phyloP scores from a whole-genome alignment of 53 echinoderm and acorn worm genomes.

The Temnopleurus reevesii region DNA sequence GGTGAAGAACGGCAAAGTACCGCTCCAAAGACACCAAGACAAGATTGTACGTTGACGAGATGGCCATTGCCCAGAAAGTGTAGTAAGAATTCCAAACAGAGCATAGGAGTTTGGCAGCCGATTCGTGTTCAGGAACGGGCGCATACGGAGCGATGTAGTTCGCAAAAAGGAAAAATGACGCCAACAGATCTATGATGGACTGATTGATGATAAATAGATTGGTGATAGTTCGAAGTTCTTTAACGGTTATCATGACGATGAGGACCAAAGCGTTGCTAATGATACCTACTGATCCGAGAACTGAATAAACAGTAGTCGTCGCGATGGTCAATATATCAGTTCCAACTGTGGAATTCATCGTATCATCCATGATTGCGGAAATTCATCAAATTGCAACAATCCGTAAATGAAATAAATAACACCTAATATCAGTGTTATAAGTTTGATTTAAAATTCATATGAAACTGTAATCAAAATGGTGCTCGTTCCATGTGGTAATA shows the following conservation, averaged over 20 bases:
- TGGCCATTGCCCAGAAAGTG: conserved; percentile 60
- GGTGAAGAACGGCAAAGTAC: conserved; percentile 68
- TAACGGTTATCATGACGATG: conserved; percentile 32
- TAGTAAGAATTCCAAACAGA: conserved; percentile 66
- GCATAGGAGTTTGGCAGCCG: neutral
- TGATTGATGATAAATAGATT: conserved; percentile 60
- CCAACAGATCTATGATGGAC: conserved; percentile 51
- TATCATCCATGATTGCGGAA: neutral
- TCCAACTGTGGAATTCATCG: neutral
- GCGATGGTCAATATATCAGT: neutral
- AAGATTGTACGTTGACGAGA: conserved; percentile 65
- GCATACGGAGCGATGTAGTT: neutral
- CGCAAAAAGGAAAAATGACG: conserved; percentile 15
- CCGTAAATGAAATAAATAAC: too few species aligned
- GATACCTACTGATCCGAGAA: conserved; percentile 35
- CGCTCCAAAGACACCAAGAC: conserved; percentile 68
- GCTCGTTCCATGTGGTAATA: too few species aligned
- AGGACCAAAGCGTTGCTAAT: conserved; percentile 38
- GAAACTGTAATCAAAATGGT: too few species aligned
- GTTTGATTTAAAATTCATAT: too few species aligned
- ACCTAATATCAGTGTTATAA: too few species aligned
- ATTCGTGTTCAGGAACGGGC: neutral
- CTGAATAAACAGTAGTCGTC: neutral
- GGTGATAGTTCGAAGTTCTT: conserved; percentile 48
- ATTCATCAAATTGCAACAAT: too few species aligned